Conservation (phyloP, 35 echinoderm and acorn worm species). For the Heliocidaris erythrogramma region DNA sequence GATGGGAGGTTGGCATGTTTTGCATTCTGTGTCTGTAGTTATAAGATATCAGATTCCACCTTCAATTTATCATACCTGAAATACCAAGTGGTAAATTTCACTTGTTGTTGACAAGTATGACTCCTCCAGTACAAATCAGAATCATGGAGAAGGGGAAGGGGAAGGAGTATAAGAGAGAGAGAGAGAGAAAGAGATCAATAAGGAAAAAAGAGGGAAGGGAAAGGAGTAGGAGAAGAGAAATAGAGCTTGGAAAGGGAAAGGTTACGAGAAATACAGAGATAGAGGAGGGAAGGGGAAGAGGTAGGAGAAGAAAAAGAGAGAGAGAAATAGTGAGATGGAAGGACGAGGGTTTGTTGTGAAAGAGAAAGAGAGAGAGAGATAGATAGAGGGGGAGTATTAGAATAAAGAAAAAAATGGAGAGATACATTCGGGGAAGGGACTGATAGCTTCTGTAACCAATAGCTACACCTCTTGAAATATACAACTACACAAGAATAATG, state of each 20-base stretch:
- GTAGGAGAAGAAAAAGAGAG: no score
- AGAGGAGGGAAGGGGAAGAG: no score
- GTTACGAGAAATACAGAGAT: not conserved
- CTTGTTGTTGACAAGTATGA: slow-evolving; percentile 37
- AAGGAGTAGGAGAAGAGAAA: not conserved
- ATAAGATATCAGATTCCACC: slow-evolving; percentile 40
- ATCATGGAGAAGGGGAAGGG: not conserved
- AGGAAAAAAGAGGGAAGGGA: not conserved
- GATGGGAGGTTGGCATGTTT: slow-evolving; percentile 14
- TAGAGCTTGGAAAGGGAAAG: not conserved
- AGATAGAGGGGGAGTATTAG: no score
- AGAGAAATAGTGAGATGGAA: no score
- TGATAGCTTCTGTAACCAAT: no score
- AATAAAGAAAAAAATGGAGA: no score
- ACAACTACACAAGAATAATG: not conserved
- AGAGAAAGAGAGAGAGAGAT: no score
- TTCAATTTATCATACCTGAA: slow-evolving; percentile 50
- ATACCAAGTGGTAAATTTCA: slow-evolving; percentile 39
- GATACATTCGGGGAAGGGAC: no score
- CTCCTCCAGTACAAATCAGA: not conserved
- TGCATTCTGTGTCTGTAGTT: slow-evolving; percentile 30
- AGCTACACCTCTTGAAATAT: not conserved
- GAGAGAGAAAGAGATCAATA: not conserved
- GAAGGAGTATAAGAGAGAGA: not conserved
- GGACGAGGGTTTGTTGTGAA: no score